A percentile compares a stretch with the other conserved stretches of the same genome.
phyloP scores from a whole-genome alignment of 2,113 vertebrate genomes.

The Probosciger aterrimus region DNA sequence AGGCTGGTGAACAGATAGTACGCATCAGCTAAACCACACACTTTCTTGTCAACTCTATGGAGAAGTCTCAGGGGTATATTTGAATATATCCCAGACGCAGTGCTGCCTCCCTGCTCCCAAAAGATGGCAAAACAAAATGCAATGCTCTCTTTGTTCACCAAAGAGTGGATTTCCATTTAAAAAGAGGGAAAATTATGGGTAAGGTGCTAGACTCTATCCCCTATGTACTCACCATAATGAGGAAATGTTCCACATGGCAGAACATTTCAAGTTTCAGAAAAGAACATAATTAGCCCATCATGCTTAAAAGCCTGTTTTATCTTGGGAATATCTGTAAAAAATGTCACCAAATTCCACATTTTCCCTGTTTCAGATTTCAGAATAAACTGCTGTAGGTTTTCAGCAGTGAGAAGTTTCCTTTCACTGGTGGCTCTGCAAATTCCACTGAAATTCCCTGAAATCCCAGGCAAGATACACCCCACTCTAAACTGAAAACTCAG shows the following conservation, averaged over 20 bases:
- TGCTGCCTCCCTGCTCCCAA: neutral
- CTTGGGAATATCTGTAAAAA: neutral
- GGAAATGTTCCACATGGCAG: neutral
- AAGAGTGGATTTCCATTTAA: neutral
- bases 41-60: neutral
- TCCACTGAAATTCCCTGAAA: neutral
- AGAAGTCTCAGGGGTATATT: neutral
- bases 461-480: fast-evolving
- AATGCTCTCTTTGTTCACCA: neutral
- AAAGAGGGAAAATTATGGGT: neutral
- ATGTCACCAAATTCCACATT: neutral
- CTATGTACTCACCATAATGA: neutral
- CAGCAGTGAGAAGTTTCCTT: neutral
- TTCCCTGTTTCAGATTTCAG: neutral
- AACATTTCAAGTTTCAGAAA: neutral
- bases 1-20: neutral
- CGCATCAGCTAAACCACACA: neutral
- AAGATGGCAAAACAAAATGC: neutral
- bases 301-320: neutral
- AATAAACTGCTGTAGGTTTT: neutral
- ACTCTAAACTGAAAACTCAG: neutral
- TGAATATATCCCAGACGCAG: neutral
- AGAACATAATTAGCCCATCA: neutral
- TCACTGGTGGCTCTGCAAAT: neutral
- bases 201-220: neutral